These are phyloP conservation scores for Drosophila prostipennis DNA, from an alignment of 2,888 invertebrate genomes.

Conservation along the genomic window DNA sequence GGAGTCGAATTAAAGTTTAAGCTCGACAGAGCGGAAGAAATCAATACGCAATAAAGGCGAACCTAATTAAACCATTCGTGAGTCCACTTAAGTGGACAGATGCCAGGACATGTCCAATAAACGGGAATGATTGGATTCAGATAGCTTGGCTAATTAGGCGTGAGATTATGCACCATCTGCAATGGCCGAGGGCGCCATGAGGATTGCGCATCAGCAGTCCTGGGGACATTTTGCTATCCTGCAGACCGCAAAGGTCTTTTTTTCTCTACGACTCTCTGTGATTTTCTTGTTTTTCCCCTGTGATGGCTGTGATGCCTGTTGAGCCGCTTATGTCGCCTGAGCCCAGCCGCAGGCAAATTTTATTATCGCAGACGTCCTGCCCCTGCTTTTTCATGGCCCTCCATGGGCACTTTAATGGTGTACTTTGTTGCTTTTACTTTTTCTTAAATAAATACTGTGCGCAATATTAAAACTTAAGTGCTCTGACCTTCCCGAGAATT, in stretches of 20 bases:
- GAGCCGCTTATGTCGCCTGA: slow-evolving; percentile 59
- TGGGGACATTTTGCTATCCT: neutral
- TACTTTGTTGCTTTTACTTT: slow-evolving; percentile 53
- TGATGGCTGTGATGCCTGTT: slow-evolving; percentile 49
- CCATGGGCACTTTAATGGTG: slow-evolving; percentile 50
- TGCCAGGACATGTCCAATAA: slow-evolving; percentile 12
- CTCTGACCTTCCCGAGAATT: slow-evolving; percentile 47
- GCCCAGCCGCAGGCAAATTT: slow-evolving; percentile 57
- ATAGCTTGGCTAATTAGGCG: slow-evolving; percentile 54
- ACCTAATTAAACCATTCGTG: slow-evolving; percentile 48
- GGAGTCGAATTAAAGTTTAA: slow-evolving; percentile 46
- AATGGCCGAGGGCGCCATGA: slow-evolving; percentile 6
- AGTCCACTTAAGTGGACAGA: slow-evolving; percentile 21
- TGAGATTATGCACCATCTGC: slow-evolving; percentile 43
- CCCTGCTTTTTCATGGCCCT: slow-evolving; percentile 5
- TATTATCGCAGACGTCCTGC: slow-evolving; percentile 47
- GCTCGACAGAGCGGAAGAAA: slow-evolving; percentile 36
- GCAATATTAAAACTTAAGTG: slow-evolving; percentile 61
- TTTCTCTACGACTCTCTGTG: neutral
- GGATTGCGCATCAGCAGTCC: neutral
- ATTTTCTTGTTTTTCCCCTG: slow-evolving; percentile 1
- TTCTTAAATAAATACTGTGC: slow-evolving; percentile 59
- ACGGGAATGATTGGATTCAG: slow-evolving; percentile 16
- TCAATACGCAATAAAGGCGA: slow-evolving; percentile 27
- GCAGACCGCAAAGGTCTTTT: neutral